Conservation (phyloP, 2,113 vertebrate species). For the Grus americana region DNA sequence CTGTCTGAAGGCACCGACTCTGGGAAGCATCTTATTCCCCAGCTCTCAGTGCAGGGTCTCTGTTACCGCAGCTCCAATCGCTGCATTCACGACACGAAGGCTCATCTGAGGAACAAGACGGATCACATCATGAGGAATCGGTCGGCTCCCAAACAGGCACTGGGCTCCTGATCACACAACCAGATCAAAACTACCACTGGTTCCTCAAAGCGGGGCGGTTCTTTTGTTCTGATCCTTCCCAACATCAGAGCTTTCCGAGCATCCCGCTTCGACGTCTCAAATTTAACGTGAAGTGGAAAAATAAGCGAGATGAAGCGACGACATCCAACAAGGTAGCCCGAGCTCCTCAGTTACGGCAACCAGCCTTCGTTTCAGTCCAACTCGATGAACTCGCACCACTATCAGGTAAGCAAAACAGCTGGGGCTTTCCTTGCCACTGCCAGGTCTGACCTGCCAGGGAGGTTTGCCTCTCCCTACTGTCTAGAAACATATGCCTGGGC, state of each 20-base stretch:
- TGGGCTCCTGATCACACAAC: background rate
- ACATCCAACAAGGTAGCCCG: accelerated
- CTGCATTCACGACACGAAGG: background rate
- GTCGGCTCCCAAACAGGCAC: background rate
- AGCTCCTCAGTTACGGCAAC: background rate
- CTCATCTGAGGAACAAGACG: background rate
- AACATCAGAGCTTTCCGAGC: background rate
- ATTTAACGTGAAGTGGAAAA: background rate
- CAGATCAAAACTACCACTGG: background rate
- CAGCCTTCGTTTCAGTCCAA: background rate
- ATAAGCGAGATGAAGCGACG: accelerated
- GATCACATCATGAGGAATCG: background rate
- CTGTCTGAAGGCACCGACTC: background rate
- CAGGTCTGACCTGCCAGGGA: constrained; percentile 16
- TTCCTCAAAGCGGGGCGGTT: accelerated
- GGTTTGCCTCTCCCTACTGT: background rate
- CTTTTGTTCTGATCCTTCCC: background rate
- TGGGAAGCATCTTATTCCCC: background rate
- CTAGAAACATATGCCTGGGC: background rate
- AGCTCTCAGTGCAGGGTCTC: background rate
- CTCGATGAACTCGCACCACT: background rate
- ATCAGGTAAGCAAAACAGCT: background rate
- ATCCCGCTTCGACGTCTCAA: accelerated
- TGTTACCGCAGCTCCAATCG: accelerated
- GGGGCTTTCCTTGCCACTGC: background rate